Evolutionary conservation across 2,888 invertebrate species (phyloP).

Genomic region (Lepetodrilus schrolli): DNA sequence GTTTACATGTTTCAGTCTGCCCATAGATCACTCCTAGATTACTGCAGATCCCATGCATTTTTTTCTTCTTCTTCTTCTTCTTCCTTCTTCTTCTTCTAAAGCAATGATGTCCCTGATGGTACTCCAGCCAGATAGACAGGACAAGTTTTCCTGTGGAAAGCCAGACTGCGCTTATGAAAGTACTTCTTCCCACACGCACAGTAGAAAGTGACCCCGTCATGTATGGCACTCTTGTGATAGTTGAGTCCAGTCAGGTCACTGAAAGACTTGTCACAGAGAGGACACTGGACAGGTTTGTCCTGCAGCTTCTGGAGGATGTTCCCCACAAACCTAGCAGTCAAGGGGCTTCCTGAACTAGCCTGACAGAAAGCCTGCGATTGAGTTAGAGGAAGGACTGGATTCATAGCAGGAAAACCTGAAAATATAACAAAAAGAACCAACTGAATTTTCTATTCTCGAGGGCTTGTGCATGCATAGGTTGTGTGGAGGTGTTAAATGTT

Average conservation of each 20-base stretch:
- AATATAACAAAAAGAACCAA: neutral
- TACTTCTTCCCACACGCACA: slow-evolving; percentile 22
- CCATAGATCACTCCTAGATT: too few relatives aligned
- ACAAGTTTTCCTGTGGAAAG: slow-evolving; percentile 8
- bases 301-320: neutral
- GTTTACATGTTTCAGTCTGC: too few relatives aligned
- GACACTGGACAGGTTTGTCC: neutral
- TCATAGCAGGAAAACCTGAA: neutral
- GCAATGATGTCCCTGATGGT: too few relatives aligned
- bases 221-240: slow-evolving; percentile 6
- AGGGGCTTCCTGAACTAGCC: neutral
- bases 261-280: neutral
- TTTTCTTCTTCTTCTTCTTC: too few relatives aligned
- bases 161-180: neutral
- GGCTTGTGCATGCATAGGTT: too few relatives aligned
- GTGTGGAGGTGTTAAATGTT: too few relatives aligned
- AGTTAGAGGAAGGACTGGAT: too few relatives aligned
- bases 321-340: neutral
- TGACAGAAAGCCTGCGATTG: too few relatives aligned
- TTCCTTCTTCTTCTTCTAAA: too few relatives aligned
- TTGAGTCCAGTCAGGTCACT: neutral
- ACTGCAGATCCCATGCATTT: too few relatives aligned
- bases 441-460: too few relatives aligned
- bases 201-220: neutral
- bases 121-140: neutral